A percentile compares a stretch with the other conserved stretches of the same genome.
These are phyloP conservation scores for Beroe ovata DNA, from an alignment of 37 sponge, comb jelly and placozoan species.

Conservation along the genomic window DNA sequence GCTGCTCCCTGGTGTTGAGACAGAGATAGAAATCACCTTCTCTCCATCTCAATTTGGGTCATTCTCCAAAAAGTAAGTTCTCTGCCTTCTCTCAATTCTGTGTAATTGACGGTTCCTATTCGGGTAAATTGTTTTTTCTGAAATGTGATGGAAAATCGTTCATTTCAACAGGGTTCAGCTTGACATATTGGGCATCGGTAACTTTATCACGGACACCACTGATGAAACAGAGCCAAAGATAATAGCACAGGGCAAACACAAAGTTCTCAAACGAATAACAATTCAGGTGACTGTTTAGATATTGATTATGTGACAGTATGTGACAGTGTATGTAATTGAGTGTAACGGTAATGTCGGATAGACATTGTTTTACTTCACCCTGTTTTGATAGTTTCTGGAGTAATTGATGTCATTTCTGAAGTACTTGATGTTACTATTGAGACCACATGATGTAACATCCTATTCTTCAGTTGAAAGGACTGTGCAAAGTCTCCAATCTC, in stretches of 20 bases:
- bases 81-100: too few species aligned
- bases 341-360: background rate
- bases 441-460: too few species aligned
- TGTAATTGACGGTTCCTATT: too few species aligned
- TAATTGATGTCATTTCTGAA: background rate
- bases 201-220: conserved; percentile 44
- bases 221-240: conserved; percentile 33
- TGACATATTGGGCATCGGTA: conserved; percentile 53
- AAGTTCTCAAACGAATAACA: conserved; percentile 7
- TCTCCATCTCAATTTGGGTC: conserved; percentile 58
- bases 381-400: background rate
- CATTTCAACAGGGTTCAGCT: conserved; percentile 64
- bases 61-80: conserved; percentile 48
- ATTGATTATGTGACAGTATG: background rate
- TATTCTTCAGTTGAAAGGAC: conserved; percentile 23
- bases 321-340: background rate
- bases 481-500: conserved; percentile 44
- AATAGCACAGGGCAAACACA: conserved; percentile 59
- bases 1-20: conserved; percentile 20
- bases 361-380: background rate
- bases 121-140: too few species aligned
- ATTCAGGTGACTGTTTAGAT: conserved; percentile 24
- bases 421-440: too few species aligned
- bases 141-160: too few species aligned
- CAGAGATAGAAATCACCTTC: conserved; percentile 16